Percentiles rank a stretch among this genome's conserved stretches.
Evolutionary conservation across 2,888 invertebrate species (phyloP).

Genomic region (Coronaproctus castanopsis): DNA sequence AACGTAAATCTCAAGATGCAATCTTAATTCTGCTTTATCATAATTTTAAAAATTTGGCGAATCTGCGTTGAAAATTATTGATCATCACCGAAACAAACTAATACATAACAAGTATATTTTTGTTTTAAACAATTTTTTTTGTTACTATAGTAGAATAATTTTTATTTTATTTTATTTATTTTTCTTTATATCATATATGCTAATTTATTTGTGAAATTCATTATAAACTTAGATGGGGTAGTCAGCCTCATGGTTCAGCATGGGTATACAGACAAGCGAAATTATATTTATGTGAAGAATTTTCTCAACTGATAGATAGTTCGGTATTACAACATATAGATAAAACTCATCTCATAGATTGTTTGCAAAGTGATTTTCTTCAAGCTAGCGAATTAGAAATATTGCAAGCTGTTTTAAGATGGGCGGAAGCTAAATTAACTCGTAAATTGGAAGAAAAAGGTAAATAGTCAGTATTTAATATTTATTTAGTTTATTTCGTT

Average conservation of each 20-base stretch:
- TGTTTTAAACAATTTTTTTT: too few species aligned
- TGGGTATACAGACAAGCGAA: conserved; percentile 66
- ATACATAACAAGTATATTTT: too few species aligned
- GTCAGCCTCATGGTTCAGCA: conserved; percentile 71
- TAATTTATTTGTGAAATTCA: too few species aligned
- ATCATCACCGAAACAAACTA: too few species aligned
- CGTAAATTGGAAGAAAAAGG: conserved; percentile 64
- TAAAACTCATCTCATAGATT: conserved; percentile 50
- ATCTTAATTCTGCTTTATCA: too few species aligned
- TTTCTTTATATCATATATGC: too few species aligned
- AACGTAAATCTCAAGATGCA: too few species aligned
- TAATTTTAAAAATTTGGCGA: too few species aligned
- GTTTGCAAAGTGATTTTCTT: conserved; percentile 32
- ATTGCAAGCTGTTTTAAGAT: conserved; percentile 62
- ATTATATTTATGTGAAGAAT: conserved; percentile 82
- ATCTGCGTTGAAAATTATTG: too few species aligned
- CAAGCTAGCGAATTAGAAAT: conserved; percentile 80
- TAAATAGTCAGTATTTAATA: too few species aligned
- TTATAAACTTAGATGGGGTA: conserved; percentile 75
- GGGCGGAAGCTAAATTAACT: conserved; percentile 72
- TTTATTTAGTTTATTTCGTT: conserved; percentile 2
- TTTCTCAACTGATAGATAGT: conserved; percentile 52
- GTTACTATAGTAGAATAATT: too few species aligned
- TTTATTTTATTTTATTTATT: too few species aligned
- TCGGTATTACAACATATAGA: conserved; percentile 54